Percentiles rank a stretch among this genome's conserved stretches.
Conservation (phyloP, 2,888 invertebrate species). For the Adelognathus sp. region DNA sequence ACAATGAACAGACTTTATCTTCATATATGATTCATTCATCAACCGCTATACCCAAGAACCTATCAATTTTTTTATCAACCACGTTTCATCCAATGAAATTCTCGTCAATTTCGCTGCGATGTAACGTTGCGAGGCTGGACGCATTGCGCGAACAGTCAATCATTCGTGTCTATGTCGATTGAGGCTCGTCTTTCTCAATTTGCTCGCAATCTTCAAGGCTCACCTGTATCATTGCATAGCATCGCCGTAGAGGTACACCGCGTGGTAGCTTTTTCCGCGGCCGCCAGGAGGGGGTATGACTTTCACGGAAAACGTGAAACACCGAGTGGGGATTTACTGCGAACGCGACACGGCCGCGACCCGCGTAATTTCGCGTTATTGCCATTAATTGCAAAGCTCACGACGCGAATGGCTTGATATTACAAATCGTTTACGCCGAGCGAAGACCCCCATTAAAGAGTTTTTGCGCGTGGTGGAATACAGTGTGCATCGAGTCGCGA, state of each 20-base stretch:
- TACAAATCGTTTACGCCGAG: constrained; percentile 65
- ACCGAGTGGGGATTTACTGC: neutral
- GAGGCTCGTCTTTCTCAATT: neutral
- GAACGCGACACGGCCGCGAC: constrained; percentile 44
- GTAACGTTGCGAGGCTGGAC: neutral
- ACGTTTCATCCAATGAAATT: too few species aligned
- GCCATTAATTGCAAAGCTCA: constrained; percentile 67
- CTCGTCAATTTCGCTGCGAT: neutral
- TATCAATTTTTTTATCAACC: neutral
- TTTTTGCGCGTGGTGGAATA: constrained; percentile 46
- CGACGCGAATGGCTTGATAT: constrained; percentile 65
- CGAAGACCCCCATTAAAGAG: constrained; percentile 59
- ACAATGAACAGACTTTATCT: too few species aligned
- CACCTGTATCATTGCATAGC: neutral
- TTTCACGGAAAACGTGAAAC: constrained; percentile 30
- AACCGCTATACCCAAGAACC: too few species aligned
- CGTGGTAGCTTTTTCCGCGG: constrained; percentile 26
- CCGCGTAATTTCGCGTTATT: constrained; percentile 65
- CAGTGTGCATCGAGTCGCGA: neutral
- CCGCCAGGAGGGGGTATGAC: constrained; percentile 23
- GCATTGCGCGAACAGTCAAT: neutral
- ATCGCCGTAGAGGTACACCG: constrained; percentile 3
- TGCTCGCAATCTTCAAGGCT: neutral
- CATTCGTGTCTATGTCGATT: neutral
- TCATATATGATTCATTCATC: too few species aligned